Base-by-base conservation (phyloP, 2,113 vertebrate genomes). In the Pleuronectes platessa region DNA sequence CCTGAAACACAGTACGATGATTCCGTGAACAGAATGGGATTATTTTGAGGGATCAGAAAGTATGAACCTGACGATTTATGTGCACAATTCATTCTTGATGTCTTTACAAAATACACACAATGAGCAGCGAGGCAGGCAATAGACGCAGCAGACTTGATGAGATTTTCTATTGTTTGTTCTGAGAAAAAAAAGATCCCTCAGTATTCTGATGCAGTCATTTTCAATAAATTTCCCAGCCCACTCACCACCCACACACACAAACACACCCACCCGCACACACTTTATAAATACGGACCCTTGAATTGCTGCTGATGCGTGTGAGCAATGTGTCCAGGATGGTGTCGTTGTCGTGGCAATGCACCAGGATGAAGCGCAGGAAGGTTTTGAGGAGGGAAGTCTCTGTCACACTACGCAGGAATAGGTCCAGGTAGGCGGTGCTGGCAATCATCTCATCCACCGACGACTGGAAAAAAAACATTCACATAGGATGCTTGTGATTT, bases 381-480 rank as follows among this genome's bases (percentile, higher is more conserved):
- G 97, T 97, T 81, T 96, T 96, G 24, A 99, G 96, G 79, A 99
- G 96, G 6, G 96, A 93, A 0, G 95, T 94, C 87, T 98, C 98
- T 0, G 96, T 96, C 88, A 98, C 87, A 6, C 95, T 98, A 90
- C 97, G 97, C 84, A 99, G 94, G 92, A 99, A 99, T 70, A 99
- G 95, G 79, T 99, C 98, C 89, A 99, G 93, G 93, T 99, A 99
- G 21, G 98, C 97, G 0, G 97, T 99, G 94, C 97, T 98, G 86
- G 97, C 96, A 0, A 99, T 97, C 96, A 97, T 97, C 93, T 99
- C 98, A 80, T 99, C 98, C 68, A 97, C 95, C 0, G 96, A 97
- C 3, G 96, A 97, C 98, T 99, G 79, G 5, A 76, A 24, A 71
- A 76, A 31, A 68, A 7, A 71, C 47, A 64, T 3, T 51, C 24